Conservation (phyloP, 2,113 vertebrate genomes). For the Echinops telfairi region DNA sequence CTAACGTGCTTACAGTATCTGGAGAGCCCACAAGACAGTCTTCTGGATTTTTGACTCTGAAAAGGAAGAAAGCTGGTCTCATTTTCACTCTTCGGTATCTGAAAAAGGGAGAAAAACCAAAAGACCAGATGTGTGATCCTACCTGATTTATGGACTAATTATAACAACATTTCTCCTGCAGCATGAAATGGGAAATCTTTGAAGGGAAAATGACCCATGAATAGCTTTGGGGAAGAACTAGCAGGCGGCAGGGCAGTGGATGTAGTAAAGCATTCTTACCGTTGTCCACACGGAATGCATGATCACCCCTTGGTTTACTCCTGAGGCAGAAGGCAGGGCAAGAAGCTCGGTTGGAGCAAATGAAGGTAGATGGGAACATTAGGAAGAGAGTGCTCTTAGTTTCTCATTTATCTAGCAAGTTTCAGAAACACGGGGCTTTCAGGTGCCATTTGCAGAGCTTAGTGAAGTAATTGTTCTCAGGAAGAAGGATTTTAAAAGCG, state of each 20-base stretch:
- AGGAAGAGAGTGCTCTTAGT: neutral
- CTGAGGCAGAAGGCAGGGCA: rapidly evolving
- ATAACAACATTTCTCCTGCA: neutral
- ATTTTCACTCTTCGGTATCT: neutral
- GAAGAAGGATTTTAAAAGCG: neutral
- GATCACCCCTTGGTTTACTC: neutral
- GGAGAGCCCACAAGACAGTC: neutral
- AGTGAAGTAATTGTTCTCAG: neutral
- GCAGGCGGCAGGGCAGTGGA: neutral
- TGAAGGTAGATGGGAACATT: neutral
- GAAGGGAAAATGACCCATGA: neutral
- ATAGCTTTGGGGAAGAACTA: neutral
- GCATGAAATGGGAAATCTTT: neutral
- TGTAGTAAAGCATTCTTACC: neutral
- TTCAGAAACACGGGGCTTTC: neutral
- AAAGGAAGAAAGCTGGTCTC: neutral
- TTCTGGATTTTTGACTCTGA: neutral
- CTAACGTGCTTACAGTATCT: neutral
- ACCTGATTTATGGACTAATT: neutral
- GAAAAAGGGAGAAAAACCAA: neutral
- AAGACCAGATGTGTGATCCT: neutral
- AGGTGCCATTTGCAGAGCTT: neutral
- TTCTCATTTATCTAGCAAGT: neutral
- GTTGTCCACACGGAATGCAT: neutral
- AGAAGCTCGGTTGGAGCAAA: neutral